Evolutionary conservation across 2,888 invertebrate genomes (phyloP), one percentile per base, ranked within the genome.

Genomic region (Tenthredo distinguenda): DNA sequence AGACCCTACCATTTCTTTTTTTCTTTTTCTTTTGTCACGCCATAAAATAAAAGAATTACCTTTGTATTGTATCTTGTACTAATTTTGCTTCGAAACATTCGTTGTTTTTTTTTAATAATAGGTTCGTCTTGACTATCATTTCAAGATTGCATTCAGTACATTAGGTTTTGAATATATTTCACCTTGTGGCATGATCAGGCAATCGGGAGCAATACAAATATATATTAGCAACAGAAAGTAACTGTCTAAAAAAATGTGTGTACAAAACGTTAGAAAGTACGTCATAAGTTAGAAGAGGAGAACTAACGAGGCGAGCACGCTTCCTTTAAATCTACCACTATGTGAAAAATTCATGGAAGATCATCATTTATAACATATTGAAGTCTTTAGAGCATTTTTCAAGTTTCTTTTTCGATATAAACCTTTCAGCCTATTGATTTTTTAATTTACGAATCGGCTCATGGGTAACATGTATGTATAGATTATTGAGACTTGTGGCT

Each of bases 1-100:
- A 83, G 31, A 83, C 83, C 83, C 83, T 68, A 68, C 83, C 83
- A 68, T 50, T 87, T 55, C 87, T 84, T 85, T 74, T 86, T 84
- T 87, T 86, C 26, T 77, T 86, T 83, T 87, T 86, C 21, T 47
- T 71, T 81, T 50, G 9, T 68, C 40, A 40, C 50, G 21, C 62
- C 62, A 81, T 65, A 83, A 43, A 47, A 9, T 9, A 55, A 55
- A 55, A 55, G 26, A 37, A 40, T 71, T 50, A 68, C 68, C 71
- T 43, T 21, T 47, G 55, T 83, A 71, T 50, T 68, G 43, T 47
- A 47, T 68, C 71, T 68, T 47, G n/a, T 68, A 47, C 50, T 47
- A 50, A 43, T 83, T 83, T 83, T 68, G 43, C 83, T 83, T 83
- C 83, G 34, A 50, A 47, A 83, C 83, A 83, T 83, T 83, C 83